Conservation (phyloP, 2,113 vertebrate genomes). For the Sinosuthora webbiana region DNA sequence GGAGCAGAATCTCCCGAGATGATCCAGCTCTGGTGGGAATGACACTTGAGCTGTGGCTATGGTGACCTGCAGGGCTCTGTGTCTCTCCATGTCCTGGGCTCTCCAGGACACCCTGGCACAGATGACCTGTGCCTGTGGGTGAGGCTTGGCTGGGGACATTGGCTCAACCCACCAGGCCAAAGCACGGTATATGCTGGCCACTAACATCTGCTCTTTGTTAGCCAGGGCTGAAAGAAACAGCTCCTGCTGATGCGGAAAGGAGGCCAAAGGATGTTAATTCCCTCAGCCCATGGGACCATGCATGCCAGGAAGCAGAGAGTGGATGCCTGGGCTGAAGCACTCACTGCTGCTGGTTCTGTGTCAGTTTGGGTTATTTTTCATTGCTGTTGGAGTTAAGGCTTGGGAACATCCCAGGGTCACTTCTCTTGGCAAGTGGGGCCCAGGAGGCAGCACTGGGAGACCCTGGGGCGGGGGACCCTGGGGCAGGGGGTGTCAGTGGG, state of each 20-base stretch:
- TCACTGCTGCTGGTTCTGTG: background rate
- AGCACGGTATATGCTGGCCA: accelerated
- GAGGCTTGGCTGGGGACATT: accelerated
- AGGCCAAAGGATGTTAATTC: accelerated
- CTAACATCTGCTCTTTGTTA: background rate
- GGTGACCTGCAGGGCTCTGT: background rate
- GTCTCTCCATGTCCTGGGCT: accelerated
- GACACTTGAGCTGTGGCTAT: background rate
- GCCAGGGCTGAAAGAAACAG: background rate
- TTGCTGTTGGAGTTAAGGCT: accelerated
- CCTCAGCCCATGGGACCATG: accelerated
- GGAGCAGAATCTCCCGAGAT: background rate
- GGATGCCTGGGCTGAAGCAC: accelerated
- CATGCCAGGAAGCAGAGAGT: background rate
- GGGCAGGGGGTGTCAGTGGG: background rate
- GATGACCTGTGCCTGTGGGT: accelerated
- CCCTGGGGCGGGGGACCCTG: background rate
- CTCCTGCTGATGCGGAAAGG: background rate
- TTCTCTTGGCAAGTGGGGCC: background rate
- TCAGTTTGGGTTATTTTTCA: background rate
- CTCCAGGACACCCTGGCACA: background rate
- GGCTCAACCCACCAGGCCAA: accelerated
- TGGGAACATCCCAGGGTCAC: accelerated
- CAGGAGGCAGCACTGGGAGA: background rate
- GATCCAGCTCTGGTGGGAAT: accelerated